Percentiles rank a stretch among this genome's conserved stretches.
Evolutionary conservation across 1,140 invertebrate species (phyloP).

Genomic region (Drosophila hydei): DNA sequence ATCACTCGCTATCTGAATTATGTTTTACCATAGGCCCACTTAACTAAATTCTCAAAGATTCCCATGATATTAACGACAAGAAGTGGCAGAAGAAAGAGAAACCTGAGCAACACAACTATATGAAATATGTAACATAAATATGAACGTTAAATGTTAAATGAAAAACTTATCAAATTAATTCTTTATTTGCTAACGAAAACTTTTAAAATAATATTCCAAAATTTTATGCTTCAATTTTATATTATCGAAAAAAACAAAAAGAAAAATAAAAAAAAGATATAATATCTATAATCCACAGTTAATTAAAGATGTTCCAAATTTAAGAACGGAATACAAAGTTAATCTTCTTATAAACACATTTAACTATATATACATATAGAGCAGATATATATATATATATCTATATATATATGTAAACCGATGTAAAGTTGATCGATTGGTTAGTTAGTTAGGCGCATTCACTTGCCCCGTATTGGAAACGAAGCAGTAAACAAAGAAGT

Average conservation of each 20-base stretch:
- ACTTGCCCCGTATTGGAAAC: slow-evolving; percentile 18
- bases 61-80: not conserved
- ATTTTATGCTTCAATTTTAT: slow-evolving; percentile 38
- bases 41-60: slow-evolving; percentile 19
- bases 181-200: slow-evolving; percentile 17
- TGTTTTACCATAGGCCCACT: slow-evolving; percentile 31
- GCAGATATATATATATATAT: slow-evolving; percentile 26
- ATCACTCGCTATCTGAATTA: slow-evolving; percentile 38
- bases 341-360: slow-evolving; percentile 41
- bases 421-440: slow-evolving; percentile 27
- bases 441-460: slow-evolving; percentile 30
- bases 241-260: not conserved
- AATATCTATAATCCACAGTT: slow-evolving; percentile 45
- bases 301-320: slow-evolving; percentile 41
- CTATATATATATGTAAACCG: slow-evolving; percentile 40
- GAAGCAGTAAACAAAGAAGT: slow-evolving; percentile 19
- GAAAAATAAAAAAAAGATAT: not conserved
- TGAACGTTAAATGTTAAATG: slow-evolving; percentile 45
- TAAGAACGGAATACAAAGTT: slow-evolving; percentile 40
- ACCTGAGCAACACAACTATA: slow-evolving; percentile 31
- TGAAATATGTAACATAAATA: slow-evolving; percentile 41
- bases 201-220: slow-evolving; percentile 38
- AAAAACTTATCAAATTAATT: slow-evolving; percentile 17
- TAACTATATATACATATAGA: slow-evolving; percentile 5
- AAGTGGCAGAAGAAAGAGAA: not conserved